Conservation (phyloP, 2,113 vertebrate genomes). For the Puma concolor region DNA sequence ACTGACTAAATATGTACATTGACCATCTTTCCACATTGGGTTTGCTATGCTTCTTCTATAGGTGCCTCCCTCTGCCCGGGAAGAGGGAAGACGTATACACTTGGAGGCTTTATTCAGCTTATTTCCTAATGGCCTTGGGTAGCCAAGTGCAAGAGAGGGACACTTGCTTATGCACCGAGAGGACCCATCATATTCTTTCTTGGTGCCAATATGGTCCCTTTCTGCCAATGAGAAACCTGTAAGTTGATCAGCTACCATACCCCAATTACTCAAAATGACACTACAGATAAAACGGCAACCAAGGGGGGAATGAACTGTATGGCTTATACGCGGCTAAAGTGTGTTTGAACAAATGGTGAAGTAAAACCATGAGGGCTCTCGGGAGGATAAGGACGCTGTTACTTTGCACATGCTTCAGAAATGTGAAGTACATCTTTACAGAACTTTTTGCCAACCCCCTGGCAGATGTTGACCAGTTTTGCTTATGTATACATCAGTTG, state of each 20-base stretch:
- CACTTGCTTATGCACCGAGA: constrained; percentile 90
- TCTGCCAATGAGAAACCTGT: constrained; percentile 93
- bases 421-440: constrained; percentile 90
- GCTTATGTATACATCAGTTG: constrained; percentile 92
- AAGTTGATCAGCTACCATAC: constrained; percentile 94
- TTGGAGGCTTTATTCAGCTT: constrained; percentile 89
- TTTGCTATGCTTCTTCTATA: constrained; percentile 87
- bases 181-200: constrained; percentile 89
- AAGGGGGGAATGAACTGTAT: constrained; percentile 97
- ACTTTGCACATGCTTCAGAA: constrained; percentile 92
- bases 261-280: constrained; percentile 95
- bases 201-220: constrained; percentile 91
- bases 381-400: constrained; percentile 88
- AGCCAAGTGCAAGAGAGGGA: constrained; percentile 92
- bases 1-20: constrained; percentile 93
- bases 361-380: constrained; percentile 92
- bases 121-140: constrained; percentile 91
- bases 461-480: constrained; percentile 92
- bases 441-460: constrained; percentile 91
- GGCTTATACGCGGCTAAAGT: constrained; percentile 92
- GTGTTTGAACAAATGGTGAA: constrained; percentile 94
- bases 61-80: constrained; percentile 84
- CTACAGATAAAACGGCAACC: constrained; percentile 96
- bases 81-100: constrained; percentile 83
- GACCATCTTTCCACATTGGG: constrained; percentile 90